Percentiles rank a stretch among this genome's conserved stretches.
Evolutionary conservation across 1,140 invertebrate genomes (phyloP).

Genomic region (Cherax quadricarinatus): DNA sequence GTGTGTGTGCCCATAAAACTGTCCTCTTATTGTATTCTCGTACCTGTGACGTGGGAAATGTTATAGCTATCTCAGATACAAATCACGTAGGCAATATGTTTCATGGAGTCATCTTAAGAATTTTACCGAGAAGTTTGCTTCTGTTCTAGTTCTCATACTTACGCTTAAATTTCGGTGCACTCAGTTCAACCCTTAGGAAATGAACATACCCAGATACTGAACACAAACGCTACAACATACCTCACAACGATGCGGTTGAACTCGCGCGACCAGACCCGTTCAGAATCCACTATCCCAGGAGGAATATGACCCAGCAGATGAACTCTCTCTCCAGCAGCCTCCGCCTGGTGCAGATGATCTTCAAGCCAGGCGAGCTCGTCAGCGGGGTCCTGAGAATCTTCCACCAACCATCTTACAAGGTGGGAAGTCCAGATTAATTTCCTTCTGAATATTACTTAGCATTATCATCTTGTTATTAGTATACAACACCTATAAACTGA

Average conservation of each 20-base stretch:
- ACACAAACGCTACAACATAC: slow-evolving; percentile 18
- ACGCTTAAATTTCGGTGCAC: too few relatives aligned
- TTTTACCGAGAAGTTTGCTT: not conserved
- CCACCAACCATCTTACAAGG: slow-evolving; percentile 80
- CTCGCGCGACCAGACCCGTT: slow-evolving; percentile 73
- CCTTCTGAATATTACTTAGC: too few relatives aligned
- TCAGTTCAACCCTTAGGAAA: too few relatives aligned
- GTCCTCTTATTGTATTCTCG: slow-evolving; percentile 77
- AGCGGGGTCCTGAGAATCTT: slow-evolving; percentile 82
- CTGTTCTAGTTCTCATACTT: too few relatives aligned
- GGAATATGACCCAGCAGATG: slow-evolving; percentile 92
- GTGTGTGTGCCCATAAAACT: slow-evolving; percentile 80
- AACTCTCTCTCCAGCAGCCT: slow-evolving; percentile 82
- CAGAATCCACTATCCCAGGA: slow-evolving; percentile 81
- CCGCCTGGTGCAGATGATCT: slow-evolving; percentile 79
- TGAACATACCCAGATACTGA: too few relatives aligned
- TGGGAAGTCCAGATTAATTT: too few relatives aligned
- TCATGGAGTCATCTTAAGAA: too few relatives aligned
- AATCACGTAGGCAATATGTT: not conserved
- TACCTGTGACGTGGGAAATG: slow-evolving; percentile 79
- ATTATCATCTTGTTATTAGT: too few relatives aligned
- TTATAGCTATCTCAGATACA: too few relatives aligned
- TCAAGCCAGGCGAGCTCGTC: slow-evolving; percentile 82
- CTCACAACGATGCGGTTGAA: slow-evolving; percentile 76
- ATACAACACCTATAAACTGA: too few relatives aligned